A percentile compares a stretch with the other conserved stretches of the same genome.
These are phyloP conservation scores for Eupithecia centaureata DNA, from an alignment of 2,888 invertebrate genomes.

Conservation along the genomic window DNA sequence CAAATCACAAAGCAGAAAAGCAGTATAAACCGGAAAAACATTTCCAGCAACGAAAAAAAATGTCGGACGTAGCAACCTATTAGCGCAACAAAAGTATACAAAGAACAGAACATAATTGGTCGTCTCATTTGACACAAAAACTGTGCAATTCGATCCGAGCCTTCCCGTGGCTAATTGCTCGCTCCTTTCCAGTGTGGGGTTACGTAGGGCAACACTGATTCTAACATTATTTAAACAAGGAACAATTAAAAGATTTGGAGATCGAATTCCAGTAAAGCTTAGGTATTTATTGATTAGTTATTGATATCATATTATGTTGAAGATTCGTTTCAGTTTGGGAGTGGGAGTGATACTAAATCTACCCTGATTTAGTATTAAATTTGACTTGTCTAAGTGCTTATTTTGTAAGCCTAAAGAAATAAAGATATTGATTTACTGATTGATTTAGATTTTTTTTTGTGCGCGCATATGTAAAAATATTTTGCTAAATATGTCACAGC, in stretches of 20 bases:
- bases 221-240: conserved; percentile 12
- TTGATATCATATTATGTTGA: no score
- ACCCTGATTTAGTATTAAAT: no score
- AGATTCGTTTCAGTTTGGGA: no score
- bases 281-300: neutral
- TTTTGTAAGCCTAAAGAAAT: no score
- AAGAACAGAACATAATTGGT: conserved; percentile 43
- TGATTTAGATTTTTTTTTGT: no score
- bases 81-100: conserved; percentile 31
- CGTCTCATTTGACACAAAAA: conserved; percentile 66
- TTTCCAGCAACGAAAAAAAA: conserved; percentile 31
- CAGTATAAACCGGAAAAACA: neutral
- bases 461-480: no score
- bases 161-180: conserved; percentile 75
- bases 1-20: neutral
- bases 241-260: neutral
- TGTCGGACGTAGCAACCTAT: conserved; percentile 36
- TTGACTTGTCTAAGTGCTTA: no score
- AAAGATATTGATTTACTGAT: no score
- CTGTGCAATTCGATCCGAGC: conserved; percentile 65
- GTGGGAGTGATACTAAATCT: no score
- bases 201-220: conserved; percentile 59
- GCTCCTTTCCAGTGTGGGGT: conserved; percentile 65
- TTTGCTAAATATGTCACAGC: no score
- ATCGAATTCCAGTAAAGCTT: neutral